These are phyloP conservation scores for Heterocephalus glaber DNA, from an alignment of 2,113 vertebrate genomes.

Conservation along the genomic window DNA sequence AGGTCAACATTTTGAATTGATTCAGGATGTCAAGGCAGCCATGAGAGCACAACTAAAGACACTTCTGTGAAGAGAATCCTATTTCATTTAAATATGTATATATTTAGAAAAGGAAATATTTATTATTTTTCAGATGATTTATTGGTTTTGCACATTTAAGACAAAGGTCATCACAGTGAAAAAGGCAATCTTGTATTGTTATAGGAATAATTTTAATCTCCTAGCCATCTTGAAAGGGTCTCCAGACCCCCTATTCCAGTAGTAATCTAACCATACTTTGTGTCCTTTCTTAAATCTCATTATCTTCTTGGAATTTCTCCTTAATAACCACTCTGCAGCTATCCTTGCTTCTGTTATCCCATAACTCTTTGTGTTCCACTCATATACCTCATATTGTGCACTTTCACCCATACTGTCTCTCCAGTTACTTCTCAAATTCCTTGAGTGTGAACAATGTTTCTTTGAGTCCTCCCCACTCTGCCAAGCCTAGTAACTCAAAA, in stretches of 20 bases:
- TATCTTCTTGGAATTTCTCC: neutral
- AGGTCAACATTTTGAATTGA: neutral
- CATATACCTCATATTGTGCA: neutral
- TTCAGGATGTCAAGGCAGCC: neutral
- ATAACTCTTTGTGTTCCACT: neutral
- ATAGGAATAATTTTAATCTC: neutral
- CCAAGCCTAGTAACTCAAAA: neutral
- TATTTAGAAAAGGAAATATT: neutral
- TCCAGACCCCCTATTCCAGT: neutral
- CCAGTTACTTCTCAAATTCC: constrained; percentile 22
- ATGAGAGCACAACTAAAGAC: neutral
- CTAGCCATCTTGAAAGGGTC: neutral
- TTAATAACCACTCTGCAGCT: neutral
- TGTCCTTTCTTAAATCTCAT: neutral
- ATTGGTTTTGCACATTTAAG: neutral
- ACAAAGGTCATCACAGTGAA: neutral
- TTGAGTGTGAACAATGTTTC: neutral
- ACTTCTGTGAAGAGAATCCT: neutral
- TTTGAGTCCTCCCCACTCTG: neutral
- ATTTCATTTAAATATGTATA: neutral
- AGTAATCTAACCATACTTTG: neutral
- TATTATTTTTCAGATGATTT: constrained; percentile 37
- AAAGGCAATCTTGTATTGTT: neutral
- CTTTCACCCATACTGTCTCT: neutral
- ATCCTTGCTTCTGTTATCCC: neutral